phyloP scores from a whole-genome alignment of 2,113 vertebrate species.

The Thermophis baileyi region DNA sequence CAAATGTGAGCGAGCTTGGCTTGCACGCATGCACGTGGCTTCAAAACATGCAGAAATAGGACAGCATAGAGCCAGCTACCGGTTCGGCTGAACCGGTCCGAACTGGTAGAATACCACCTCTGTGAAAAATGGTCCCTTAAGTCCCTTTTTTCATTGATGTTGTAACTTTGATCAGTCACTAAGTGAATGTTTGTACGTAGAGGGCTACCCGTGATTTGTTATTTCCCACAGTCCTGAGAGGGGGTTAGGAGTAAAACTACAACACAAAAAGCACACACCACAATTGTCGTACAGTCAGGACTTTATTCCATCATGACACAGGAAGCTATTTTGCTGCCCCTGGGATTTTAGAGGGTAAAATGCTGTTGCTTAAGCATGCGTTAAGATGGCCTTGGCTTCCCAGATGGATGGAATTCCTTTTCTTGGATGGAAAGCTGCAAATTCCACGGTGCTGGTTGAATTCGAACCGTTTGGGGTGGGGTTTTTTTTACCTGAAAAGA shows the following conservation, averaged over 20 bases:
- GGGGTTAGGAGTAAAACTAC: not conserved
- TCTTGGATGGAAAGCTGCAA: not conserved
- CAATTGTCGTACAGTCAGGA: not conserved
- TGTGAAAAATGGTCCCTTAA: no score
- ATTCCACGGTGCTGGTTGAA: not conserved
- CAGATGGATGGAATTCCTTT: not conserved
- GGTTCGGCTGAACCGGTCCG: no score
- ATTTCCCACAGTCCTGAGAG: not conserved
- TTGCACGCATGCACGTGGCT: no score
- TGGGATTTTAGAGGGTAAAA: not conserved
- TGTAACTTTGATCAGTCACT: no score
- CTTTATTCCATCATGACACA: not conserved
- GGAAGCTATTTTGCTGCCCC: not conserved
- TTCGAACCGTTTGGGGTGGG: not conserved
- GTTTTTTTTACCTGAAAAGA: not conserved
- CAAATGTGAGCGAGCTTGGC: no score
- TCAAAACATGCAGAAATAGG: no score
- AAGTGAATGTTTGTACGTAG: fast-evolving
- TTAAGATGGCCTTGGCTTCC: not conserved
- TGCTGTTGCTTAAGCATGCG: not conserved
- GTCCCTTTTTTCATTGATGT: no score
- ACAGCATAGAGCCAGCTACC: no score
- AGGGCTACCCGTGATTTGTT: not conserved
- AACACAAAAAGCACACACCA: not conserved
- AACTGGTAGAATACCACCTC: no score